Percentiles rank a stretch among this genome's conserved stretches.
Evolutionary conservation across 1,140 invertebrate species (phyloP).

Genomic region (Portunus trituberculatus): DNA sequence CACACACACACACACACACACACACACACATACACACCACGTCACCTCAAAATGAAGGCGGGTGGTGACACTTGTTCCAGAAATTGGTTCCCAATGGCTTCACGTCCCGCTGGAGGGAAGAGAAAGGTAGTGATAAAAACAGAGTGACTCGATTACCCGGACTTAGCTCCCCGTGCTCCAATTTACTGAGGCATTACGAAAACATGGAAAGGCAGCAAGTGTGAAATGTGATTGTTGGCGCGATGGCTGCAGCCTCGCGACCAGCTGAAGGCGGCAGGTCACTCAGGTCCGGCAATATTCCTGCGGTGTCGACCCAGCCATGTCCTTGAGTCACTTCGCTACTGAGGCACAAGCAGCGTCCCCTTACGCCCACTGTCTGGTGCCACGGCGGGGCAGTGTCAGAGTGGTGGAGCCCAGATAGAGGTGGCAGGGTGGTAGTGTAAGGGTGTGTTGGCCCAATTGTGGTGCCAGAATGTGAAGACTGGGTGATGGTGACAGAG

Average conservation of each 20-base stretch:
- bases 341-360: no score
- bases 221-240: slow-evolving; percentile 53
- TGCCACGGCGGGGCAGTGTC: no score
- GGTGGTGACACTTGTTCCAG: background rate
- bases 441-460: no score
- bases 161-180: slow-evolving; percentile 38
- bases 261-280: no score
- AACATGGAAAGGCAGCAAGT: slow-evolving; percentile 60
- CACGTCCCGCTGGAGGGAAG: background rate
- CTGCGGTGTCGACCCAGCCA: no score
- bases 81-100: background rate
- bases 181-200: slow-evolving; percentile 60
- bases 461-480: no score
- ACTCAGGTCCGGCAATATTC: background rate
- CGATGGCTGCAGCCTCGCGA: background rate
- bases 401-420: no score
- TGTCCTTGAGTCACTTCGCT: no score
- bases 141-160: background rate
- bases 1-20: slow-evolving; percentile 43
- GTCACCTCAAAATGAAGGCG: background rate
- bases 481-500: no score
- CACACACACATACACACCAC: slow-evolving; percentile 36
- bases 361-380: no score
- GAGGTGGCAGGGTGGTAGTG: no score
- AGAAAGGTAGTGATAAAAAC: background rate